These are phyloP conservation scores for Vespertilio murinus DNA, from an alignment of 2,797 vertebrate species.

Conservation along the genomic window DNA sequence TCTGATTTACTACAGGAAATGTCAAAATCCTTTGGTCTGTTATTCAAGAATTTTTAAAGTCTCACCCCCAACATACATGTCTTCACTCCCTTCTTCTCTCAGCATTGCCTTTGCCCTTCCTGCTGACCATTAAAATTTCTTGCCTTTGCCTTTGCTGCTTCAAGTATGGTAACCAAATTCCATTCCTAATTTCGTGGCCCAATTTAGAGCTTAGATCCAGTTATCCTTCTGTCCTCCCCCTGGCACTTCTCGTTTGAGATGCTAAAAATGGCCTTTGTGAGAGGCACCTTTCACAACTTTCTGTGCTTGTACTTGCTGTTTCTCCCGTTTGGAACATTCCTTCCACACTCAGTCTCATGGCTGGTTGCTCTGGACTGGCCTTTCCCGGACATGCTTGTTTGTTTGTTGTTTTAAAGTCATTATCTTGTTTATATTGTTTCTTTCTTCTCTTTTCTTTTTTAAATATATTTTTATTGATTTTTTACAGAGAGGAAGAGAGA, in stretches of 20 bases:
- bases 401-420: not conserved
- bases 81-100: not conserved
- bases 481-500: too few species aligned
- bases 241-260: not conserved
- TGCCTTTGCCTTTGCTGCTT: not conserved
- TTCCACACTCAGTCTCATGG: not conserved
- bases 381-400: not conserved
- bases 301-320: not conserved
- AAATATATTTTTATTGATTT: too few species aligned
- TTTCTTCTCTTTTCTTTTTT: too few species aligned
- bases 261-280: not conserved
- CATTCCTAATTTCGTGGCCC: not conserved
- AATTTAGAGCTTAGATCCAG: not conserved
- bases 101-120: not conserved
- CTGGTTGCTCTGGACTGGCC: not conserved
- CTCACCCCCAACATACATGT: not conserved
- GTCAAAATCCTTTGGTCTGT: not conserved
- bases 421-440: not conserved
- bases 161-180: not conserved
- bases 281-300: not conserved
- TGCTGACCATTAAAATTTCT: not conserved
- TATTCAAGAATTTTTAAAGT: not conserved
- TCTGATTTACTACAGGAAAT: not conserved
- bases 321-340: not conserved
- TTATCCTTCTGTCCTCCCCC: not conserved